Percentiles rank a stretch among this genome's conserved stretches.
These are phyloP conservation scores for Drosophila virilis DNA, from an alignment of 1,140 invertebrate species.

Conservation along the genomic window DNA sequence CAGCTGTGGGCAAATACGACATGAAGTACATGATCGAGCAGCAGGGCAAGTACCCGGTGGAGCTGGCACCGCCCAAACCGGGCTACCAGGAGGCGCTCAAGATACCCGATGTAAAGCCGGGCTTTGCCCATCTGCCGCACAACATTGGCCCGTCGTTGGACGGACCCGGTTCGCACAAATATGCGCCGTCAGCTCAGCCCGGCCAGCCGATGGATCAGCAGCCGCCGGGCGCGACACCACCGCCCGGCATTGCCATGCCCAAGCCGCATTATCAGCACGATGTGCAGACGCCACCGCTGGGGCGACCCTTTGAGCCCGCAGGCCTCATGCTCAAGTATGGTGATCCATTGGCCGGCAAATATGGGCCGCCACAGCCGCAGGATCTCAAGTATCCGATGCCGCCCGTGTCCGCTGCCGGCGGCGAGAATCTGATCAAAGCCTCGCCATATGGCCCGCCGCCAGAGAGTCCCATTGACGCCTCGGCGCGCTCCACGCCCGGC, in stretches of 20 bases:
- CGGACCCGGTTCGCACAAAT: constrained; percentile 56
- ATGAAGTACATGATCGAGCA: constrained; percentile 83
- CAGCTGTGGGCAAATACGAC: constrained; percentile 76
- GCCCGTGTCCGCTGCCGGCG: constrained; percentile 60
- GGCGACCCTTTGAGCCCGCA: constrained; percentile 75
- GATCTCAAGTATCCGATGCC: constrained; percentile 83
- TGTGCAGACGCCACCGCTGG: constrained; percentile 74
- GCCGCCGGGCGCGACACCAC: constrained; percentile 69
- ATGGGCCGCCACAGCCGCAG: constrained; percentile 71
- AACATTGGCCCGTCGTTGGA: constrained; percentile 48
- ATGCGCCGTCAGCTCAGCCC: constrained; percentile 49
- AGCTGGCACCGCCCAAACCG: constrained; percentile 59
- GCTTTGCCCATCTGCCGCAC: constrained; percentile 69
- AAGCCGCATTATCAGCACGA: constrained; percentile 82
- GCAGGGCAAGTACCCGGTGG: constrained; percentile 71
- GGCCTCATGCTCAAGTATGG: constrained; percentile 83
- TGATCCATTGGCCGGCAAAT: constrained; percentile 74
- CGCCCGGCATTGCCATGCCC: constrained; percentile 79
- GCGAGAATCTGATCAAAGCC: constrained; percentile 82
- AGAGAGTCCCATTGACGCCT: constrained; percentile 82
- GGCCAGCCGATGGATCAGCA: constrained; percentile 54
- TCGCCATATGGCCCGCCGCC: constrained; percentile 75
- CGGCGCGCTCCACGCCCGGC: constrained; percentile 78
- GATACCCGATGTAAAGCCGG: constrained; percentile 75
- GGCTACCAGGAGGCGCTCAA: constrained; percentile 74